Percentiles rank a stretch among this genome's conserved stretches.
These are phyloP conservation scores for Verasper variegatus DNA, from an alignment of 2,113 vertebrate species.

Conservation along the genomic window DNA sequence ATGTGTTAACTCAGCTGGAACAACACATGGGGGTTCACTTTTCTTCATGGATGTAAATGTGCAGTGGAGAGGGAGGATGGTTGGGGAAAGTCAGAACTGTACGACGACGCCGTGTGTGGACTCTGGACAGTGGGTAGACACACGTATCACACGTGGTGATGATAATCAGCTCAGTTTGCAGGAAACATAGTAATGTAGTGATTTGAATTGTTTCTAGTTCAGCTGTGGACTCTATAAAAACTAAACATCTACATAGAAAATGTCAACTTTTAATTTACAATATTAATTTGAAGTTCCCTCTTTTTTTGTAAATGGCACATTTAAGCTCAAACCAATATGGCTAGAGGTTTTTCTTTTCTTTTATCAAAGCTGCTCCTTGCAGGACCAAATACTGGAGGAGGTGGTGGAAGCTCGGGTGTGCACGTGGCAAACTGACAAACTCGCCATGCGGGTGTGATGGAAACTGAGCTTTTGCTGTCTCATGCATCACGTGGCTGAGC, in stretches of 20 bases:
- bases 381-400: slow-evolving; percentile 10
- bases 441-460: slow-evolving; percentile 35
- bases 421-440: slow-evolving; percentile 28
- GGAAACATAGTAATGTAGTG: slow-evolving; percentile 18
- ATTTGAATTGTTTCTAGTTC: slow-evolving; percentile 2
- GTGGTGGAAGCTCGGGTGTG: background rate
- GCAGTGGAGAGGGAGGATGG: background rate
- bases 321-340: slow-evolving; percentile 57
- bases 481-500: slow-evolving; percentile 30
- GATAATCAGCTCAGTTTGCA: slow-evolving; percentile 22
- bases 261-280: slow-evolving; percentile 17
- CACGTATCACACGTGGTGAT: slow-evolving; percentile 2
- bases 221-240: slow-evolving; percentile 62
- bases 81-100: slow-evolving; percentile 45
- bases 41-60: background rate
- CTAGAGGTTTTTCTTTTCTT: slow-evolving; percentile 12
- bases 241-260: slow-evolving; percentile 72
- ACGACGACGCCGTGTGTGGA: background rate
- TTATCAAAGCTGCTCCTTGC: slow-evolving; percentile 20
- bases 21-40: background rate
- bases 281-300: slow-evolving; percentile 9
- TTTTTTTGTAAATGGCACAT: slow-evolving; percentile 46
- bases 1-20: background rate
- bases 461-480: slow-evolving; percentile 40
- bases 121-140: slow-evolving; percentile 39